These are phyloP conservation scores for Leucophenga maculata DNA, from an alignment of 2,888 invertebrate genomes.

Conservation along the genomic window DNA sequence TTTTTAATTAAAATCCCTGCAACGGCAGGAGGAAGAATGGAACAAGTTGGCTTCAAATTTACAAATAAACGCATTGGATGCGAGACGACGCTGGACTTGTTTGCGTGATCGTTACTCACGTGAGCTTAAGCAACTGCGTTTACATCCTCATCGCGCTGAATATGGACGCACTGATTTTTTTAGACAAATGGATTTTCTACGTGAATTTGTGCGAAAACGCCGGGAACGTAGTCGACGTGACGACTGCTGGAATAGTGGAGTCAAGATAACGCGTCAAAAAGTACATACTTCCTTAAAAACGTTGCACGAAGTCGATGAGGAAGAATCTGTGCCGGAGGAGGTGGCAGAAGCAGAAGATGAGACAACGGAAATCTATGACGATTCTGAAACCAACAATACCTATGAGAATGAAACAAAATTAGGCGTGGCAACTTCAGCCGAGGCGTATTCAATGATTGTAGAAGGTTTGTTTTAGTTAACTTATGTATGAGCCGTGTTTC, in stretches of 20 bases:
- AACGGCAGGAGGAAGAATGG: constrained; percentile 69
- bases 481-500: too few species aligned
- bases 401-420: constrained; percentile 50
- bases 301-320: constrained; percentile 3
- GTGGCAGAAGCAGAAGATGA: constrained; percentile 40
- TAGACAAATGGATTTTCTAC: constrained; percentile 66
- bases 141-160: constrained; percentile 56
- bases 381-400: constrained; percentile 52
- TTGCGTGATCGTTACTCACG: constrained; percentile 71
- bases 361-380: constrained; percentile 44
- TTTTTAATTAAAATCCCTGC: too few species aligned
- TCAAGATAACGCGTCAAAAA: constrained; percentile 25
- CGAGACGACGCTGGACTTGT: constrained; percentile 70
- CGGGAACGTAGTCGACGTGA: constrained; percentile 57
- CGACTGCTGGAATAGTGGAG: constrained; percentile 45
- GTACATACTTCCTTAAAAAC: neutral
- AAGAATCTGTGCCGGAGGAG: constrained; percentile 29
- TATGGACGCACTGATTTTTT: constrained; percentile 66
- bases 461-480: constrained; percentile 43
- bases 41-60: constrained; percentile 62
- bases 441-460: constrained; percentile 54
- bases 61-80: constrained; percentile 53
- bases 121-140: constrained; percentile 67
- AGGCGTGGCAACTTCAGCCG: constrained; percentile 35
- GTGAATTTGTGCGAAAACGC: constrained; percentile 63